phyloP scores from a whole-genome alignment of 2,113 vertebrate species.

The Paracanthobrama guichenoti region DNA sequence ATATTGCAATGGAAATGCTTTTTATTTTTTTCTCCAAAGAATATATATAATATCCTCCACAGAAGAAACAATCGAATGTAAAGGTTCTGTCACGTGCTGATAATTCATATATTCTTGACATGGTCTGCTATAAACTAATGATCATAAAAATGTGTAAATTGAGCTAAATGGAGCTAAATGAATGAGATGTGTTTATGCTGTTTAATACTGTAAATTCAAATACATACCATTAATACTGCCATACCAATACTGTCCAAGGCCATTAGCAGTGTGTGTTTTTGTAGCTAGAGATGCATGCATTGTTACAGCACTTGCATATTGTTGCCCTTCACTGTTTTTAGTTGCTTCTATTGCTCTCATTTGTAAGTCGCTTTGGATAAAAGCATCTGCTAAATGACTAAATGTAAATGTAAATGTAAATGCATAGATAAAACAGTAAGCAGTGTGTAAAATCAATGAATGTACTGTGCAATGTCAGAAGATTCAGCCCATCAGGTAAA shows the following conservation, averaged over 20 bases:
- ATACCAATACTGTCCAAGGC: not conserved
- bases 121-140: not conserved
- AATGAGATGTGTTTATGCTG: not conserved
- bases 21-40: not conserved
- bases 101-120: not conserved
- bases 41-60: not conserved
- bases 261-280: not conserved
- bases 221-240: too few relatives aligned
- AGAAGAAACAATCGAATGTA: not conserved
- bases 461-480: not conserved
- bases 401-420: too few relatives aligned
- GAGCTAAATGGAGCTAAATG: not conserved
- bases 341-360: too few relatives aligned
- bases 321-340: too few relatives aligned
- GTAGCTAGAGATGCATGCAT: not conserved
- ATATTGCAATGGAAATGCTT: not conserved
- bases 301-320: too few relatives aligned
- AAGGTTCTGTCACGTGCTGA: not conserved
- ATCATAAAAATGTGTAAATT: not conserved
- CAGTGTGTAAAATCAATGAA: not conserved
- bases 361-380: too few relatives aligned
- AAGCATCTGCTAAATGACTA: too few relatives aligned
- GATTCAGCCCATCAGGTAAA: not conserved
- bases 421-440: not conserved
- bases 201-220: too few relatives aligned